Conservation (phyloP, 1,140 invertebrate species). For the Cydia amplana region DNA sequence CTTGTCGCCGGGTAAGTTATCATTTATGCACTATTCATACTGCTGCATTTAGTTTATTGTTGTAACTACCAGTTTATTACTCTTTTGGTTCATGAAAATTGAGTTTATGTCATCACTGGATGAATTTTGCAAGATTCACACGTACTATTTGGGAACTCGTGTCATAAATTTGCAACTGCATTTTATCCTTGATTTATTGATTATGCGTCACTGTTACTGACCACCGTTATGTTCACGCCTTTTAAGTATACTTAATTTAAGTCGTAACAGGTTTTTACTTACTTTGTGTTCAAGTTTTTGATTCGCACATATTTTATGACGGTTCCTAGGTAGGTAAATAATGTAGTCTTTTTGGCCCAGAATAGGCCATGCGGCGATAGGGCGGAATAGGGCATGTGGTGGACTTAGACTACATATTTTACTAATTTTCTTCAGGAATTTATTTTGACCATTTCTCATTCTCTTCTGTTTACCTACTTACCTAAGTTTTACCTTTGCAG, state of each 20-base stretch:
- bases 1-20: slow-evolving; percentile 66
- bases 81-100: not conserved
- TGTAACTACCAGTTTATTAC: not conserved
- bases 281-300: not conserved
- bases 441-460: too few relatives aligned
- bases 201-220: slow-evolving; percentile 54
- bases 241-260: slow-evolving; percentile 22
- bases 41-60: not conserved
- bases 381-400: too few relatives aligned
- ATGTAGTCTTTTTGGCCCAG: too few relatives aligned
- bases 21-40: slow-evolving; percentile 44
- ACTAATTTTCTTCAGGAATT: too few relatives aligned
- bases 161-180: slow-evolving; percentile 55
- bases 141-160: slow-evolving; percentile 12
- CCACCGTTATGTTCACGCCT: slow-evolving; percentile 22
- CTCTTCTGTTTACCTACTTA: not conserved
- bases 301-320: not conserved
- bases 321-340: not conserved
- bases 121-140: slow-evolving; percentile 29
- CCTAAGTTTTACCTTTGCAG: not conserved
- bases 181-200: slow-evolving; percentile 64
- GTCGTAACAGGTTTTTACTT: slow-evolving; percentile 4
- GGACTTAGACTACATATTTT: too few relatives aligned
- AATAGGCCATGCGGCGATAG: too few relatives aligned
- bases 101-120: slow-evolving; percentile 1